Conservation (phyloP, 2,113 vertebrate genomes). For the Ginglymostoma cirratum region DNA sequence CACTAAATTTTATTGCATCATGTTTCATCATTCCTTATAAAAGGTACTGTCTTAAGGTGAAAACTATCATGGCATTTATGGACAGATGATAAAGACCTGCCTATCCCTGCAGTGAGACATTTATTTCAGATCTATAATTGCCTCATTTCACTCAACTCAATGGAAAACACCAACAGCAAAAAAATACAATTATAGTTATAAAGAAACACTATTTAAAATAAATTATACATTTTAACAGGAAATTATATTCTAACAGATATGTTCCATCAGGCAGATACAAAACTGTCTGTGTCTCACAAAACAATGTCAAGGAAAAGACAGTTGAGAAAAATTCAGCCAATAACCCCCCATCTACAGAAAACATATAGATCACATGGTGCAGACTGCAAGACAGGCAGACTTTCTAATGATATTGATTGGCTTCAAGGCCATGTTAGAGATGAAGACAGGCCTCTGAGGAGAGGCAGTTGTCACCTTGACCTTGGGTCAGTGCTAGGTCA, state of each 20-base stretch:
- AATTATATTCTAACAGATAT: conserved; percentile 36
- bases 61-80: conserved; percentile 55
- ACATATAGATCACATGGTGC: conserved; percentile 59
- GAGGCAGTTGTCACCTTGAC: conserved; percentile 79
- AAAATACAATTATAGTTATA: neutral
- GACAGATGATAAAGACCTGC: conserved; percentile 56
- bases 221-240: conserved; percentile 38
- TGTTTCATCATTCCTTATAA: conserved; percentile 5
- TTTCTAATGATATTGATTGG: conserved; percentile 80
- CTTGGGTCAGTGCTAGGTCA: conserved; percentile 70
- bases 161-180: conserved; percentile 11
- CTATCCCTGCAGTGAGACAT: conserved; percentile 59
- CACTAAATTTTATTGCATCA: neutral
- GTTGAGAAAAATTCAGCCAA: neutral
- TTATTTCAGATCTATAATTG: conserved; percentile 62
- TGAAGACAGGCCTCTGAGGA: conserved; percentile 66
- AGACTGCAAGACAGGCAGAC: conserved; percentile 53
- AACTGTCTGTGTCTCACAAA: neutral
- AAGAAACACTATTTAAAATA: neutral
- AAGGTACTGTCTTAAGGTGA: conserved; percentile 47
- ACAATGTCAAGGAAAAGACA: conserved; percentile 28
- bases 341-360: conserved; percentile 41
- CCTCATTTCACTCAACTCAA: conserved; percentile 48
- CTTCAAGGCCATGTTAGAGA: conserved; percentile 72
- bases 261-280: neutral